Base-by-base conservation (phyloP, 2,888 invertebrate species). In the Thyatira batis region DNA sequence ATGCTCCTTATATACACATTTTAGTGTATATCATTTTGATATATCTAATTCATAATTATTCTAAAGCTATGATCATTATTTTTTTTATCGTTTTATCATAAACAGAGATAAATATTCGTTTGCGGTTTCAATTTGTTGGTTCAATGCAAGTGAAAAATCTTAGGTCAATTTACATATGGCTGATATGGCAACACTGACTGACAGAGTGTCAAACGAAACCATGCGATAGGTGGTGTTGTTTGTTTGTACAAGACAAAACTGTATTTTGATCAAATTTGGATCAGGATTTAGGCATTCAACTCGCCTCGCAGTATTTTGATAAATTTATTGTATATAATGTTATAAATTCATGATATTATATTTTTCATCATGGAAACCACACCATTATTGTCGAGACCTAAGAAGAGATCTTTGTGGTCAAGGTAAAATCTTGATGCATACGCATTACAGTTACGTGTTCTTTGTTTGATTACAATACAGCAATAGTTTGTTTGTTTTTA, bases 341-440 rank as follows among this genome's bases (percentile, higher is more conserved):
- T 17, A 6, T 39, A 39, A 17, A 17, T 17, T 6, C n/a, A 39
- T 17, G 13, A 17, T 6, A 11, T 17, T 13, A 13, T 1, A 8
- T 1, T 39, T 39, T 17, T 13, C n/a, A 78, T 54, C 20, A 92
- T 92, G 92, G 92, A 92, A 69, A 87, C 87, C 25, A 92, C 91
- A 20, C 92, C 92, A 17, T 71, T 92, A 51, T 61, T 92, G 52
- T 66, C 78, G 27, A 80, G 87, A 56, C 86, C 90, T 52, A 87
- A 83, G 74, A 84, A 73, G 70, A 89, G 84, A 80, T 85, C 91
- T 53, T 65, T 91, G 70, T 89, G 88, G 90, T 87, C 89, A 82
- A 91, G 92, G 92, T 92, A 82, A 69, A 45, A 45, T 53, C 51
- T 21, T 60, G 59, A 55, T 61, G 63, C 52, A 50, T 52, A 51